phyloP scores from a whole-genome alignment of 2,113 vertebrate genomes.

The Toxotes chatareus region DNA sequence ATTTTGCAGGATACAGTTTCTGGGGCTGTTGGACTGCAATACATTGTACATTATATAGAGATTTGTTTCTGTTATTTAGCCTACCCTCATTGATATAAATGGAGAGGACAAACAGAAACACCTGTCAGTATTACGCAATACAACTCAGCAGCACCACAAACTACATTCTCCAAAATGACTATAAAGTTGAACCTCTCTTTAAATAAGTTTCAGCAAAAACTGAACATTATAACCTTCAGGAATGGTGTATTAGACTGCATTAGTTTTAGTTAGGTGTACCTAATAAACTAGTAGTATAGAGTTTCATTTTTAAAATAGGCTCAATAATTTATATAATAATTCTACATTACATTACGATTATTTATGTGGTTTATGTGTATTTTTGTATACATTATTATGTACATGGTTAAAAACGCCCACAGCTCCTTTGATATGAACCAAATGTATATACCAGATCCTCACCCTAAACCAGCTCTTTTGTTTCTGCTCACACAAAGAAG shows the following conservation, averaged over 20 bases:
- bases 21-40: neutral
- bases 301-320: neutral
- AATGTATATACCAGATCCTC: constrained; percentile 45
- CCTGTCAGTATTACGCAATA: too few relatives aligned
- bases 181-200: too few relatives aligned
- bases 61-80: neutral
- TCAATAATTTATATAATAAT: neutral
- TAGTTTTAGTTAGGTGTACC: neutral
- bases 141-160: too few relatives aligned
- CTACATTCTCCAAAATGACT: too few relatives aligned
- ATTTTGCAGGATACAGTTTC: neutral
- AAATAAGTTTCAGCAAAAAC: too few relatives aligned
- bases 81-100: too few relatives aligned
- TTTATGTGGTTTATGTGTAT: constrained; percentile 2
- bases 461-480: constrained; percentile 71
- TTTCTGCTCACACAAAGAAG: constrained; percentile 64
- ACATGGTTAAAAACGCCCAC: constrained; percentile 23
- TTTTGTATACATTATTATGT: constrained; percentile 12
- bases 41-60: neutral
- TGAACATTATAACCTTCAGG: neutral
- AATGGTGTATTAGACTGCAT: neutral
- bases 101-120: neutral
- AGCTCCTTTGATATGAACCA: constrained; percentile 12
- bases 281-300: neutral
- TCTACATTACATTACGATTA: neutral